These are phyloP conservation scores for Troilus luridus DNA, from an alignment of 2,888 invertebrate genomes.

Conservation along the genomic window DNA sequence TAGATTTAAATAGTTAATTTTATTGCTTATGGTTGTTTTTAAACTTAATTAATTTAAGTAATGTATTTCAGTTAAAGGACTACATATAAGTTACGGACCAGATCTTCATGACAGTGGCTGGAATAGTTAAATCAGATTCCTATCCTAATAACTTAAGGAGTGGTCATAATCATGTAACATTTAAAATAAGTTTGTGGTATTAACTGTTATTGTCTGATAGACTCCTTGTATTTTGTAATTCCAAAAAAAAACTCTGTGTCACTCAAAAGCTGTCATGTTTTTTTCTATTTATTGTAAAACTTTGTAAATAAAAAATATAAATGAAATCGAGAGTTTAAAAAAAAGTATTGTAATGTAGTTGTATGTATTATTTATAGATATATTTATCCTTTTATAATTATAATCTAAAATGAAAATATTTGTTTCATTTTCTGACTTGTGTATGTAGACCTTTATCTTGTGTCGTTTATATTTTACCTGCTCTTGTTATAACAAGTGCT, in stretches of 20 bases:
- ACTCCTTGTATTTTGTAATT: neutral
- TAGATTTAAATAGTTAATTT: neutral
- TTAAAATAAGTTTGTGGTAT: neutral
- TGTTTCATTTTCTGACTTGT: neutral
- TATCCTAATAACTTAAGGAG: neutral
- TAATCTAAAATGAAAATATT: neutral
- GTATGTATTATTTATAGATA: conserved; percentile 25
- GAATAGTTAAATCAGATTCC: neutral
- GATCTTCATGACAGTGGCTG: conserved; percentile 4
- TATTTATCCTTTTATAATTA: neutral
- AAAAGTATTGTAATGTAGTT: neutral
- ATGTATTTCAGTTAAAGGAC: conserved; percentile 15
- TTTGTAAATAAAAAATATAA: conserved; percentile 10
- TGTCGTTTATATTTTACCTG: neutral
- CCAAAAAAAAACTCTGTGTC: neutral
- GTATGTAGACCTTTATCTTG: neutral
- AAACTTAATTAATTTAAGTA: neutral
- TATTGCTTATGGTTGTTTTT: neutral
- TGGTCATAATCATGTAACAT: neutral
- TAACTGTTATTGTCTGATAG: neutral
- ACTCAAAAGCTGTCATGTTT: conserved; percentile 5
- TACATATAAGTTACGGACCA: neutral
- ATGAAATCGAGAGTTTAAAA: conserved; percentile 16
- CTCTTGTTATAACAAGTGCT: neutral
- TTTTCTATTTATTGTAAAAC: conserved; percentile 17